Evolutionary conservation across 2,888 invertebrate genomes (phyloP), one percentile per base, ranked within the genome.

Genomic region (Tillus elongatus): DNA sequence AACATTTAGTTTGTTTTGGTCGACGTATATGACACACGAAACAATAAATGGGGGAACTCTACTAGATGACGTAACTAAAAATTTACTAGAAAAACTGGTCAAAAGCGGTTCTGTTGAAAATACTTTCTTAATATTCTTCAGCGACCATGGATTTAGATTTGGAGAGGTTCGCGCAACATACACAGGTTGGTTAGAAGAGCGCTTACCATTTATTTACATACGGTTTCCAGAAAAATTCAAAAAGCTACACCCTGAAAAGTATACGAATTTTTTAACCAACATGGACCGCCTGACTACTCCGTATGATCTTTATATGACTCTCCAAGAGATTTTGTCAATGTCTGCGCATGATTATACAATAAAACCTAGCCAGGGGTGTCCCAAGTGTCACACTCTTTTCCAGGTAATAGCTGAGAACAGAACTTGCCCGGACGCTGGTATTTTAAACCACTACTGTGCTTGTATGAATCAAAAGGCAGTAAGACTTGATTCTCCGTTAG

Each of bases 101-200:
- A 66, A 68, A 12, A 70, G 71, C 1, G 76, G 75, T 0, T 67
- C 75, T 6, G 56, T 81, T 32, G 70, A 78, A 24, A 76, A 79
- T 36, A 77, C 80, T 1, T 73, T 85, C 47, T 64, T 87, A 1
- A 66, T 86, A 34, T 78, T 85, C 43, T 69, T 87, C 39, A 86
- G 86, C 54, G 86, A 87, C 56, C 86, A 87, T 53, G 88, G 89
- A 0, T 71, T 85, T 55, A 71, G 87, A 4, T 86, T 80, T 57
- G 88, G 88, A 0, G 71, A 73, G n/a, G 3, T 54, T 79, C 33
- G 70, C 75, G 31, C 73, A 41, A 73, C 75, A 4, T 66, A 75
- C 42, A 72, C 77, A 28, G 81, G 83, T 0, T 83, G 79, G 67
- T 73, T 82, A 50, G 85, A 85, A 53, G 82, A 84, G 46, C 73